Conservation (phyloP, 2,888 invertebrate species). For the Caenorhabditis sp. region DNA sequence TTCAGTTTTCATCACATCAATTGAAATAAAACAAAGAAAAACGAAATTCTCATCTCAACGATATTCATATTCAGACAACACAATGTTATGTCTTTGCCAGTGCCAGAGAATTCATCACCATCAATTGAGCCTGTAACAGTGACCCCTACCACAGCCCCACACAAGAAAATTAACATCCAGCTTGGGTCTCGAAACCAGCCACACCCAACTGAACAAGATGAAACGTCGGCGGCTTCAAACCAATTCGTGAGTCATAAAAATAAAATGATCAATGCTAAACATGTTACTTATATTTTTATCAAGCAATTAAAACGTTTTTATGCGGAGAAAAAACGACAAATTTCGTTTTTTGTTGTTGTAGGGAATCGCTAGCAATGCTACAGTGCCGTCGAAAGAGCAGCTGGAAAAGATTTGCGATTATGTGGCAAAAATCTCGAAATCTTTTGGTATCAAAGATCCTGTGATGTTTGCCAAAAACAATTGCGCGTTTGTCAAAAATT, state of each 20-base stretch:
- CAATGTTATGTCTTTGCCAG: conserved; percentile 19
- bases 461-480: conserved; percentile 43
- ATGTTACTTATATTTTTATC: conserved; percentile 18
- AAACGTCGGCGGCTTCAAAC: not conserved
- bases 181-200: conserved; percentile 15
- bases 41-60: not conserved
- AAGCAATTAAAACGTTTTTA: conserved; percentile 12
- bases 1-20: too few relatives aligned
- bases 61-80: conserved; percentile 18
- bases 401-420: conserved; percentile 39
- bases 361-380: conserved; percentile 16
- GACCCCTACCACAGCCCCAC: conserved; percentile 1
- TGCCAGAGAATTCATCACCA: not conserved
- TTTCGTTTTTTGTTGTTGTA: conserved; percentile 9
- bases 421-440: conserved; percentile 30
- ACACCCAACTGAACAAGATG: not conserved
- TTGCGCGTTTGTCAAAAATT: conserved; percentile 37
- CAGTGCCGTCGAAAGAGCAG: conserved; percentile 30
- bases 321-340: conserved; percentile 18
- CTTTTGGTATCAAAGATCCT: conserved; percentile 45
- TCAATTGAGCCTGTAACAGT: not conserved
- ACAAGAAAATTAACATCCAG: conserved; percentile 32
- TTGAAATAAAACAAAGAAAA: not conserved
- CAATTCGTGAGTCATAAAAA: conserved; percentile 23
- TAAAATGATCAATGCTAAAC: conserved; percentile 27